A percentile compares a stretch with the other conserved stretches of the same genome.
Conservation (phyloP, 2,797 vertebrate genomes). For the Cryptoprocta ferox region DNA sequence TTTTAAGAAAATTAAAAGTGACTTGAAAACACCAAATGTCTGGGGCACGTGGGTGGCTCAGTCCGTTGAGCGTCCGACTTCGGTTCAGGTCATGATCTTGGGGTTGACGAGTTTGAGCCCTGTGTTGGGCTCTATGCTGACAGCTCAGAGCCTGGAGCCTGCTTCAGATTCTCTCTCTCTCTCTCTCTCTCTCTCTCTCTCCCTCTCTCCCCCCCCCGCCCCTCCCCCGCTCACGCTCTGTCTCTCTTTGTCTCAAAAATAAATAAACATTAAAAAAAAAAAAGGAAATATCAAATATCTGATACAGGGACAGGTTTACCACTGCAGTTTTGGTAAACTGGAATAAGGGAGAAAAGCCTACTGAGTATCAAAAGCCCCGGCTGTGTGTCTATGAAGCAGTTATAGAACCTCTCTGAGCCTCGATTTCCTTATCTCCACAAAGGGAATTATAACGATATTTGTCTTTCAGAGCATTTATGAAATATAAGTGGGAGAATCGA, state of each 20-base stretch:
- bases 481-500: neutral
- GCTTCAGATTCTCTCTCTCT: too few relatives aligned
- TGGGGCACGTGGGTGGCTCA: neutral
- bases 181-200: too few relatives aligned
- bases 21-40: constrained; percentile 36
- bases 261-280: neutral
- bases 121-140: too few relatives aligned
- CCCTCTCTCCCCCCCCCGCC: too few relatives aligned
- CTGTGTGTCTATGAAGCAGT: neutral
- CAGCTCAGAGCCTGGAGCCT: too few relatives aligned
- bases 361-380: neutral
- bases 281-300: neutral
- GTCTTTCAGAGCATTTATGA: neutral
- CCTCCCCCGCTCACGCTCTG: too few relatives aligned
- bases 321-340: neutral
- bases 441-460: neutral
- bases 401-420: neutral
- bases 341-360: neutral
- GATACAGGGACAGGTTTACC: neutral
- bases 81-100: too few relatives aligned
- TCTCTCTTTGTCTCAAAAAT: too few relatives aligned
- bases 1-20: neutral
- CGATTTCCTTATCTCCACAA: neutral
- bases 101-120: too few relatives aligned
- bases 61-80: too few relatives aligned